Evolutionary conservation across 2,797 vertebrate species (phyloP).

Genomic region (Clamator glandarius): DNA sequence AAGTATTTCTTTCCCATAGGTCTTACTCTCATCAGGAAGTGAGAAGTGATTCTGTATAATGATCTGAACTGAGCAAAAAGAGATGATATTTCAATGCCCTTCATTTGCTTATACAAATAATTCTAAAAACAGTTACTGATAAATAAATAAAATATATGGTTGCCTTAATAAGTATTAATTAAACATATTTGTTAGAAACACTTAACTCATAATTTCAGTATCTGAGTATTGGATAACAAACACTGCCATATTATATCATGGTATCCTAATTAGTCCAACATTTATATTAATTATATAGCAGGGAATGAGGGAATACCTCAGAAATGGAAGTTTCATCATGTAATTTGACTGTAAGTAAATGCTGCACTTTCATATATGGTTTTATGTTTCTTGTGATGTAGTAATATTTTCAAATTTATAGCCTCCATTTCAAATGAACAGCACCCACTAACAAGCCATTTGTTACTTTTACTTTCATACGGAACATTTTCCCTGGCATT

Average conservation of each 20-base stretch:
- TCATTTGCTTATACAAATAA: background rate
- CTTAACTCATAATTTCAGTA: background rate
- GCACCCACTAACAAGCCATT: slow-evolving; percentile 26
- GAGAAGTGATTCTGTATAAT: background rate
- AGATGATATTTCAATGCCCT: background rate
- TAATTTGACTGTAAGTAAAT: slow-evolving; percentile 7
- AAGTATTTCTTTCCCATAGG: background rate
- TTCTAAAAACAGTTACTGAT: background rate
- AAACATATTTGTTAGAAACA: background rate
- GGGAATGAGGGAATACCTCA: background rate
- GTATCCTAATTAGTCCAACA: background rate
- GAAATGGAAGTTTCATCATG: slow-evolving; percentile 28
- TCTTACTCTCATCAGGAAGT: background rate
- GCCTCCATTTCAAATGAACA: slow-evolving; percentile 15
- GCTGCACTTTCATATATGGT: background rate
- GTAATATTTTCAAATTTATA: slow-evolving; percentile 34
- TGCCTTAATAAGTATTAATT: background rate
- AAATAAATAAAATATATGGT: background rate
- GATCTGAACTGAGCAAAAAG: background rate
- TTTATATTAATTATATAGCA: slow-evolving; percentile 30
- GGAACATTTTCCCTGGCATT: slow-evolving; percentile 3
- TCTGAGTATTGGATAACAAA: slow-evolving; percentile 9
- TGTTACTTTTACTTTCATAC: slow-evolving; percentile 24
- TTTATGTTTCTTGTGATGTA: slow-evolving; percentile 13
- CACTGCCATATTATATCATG: background rate